These are phyloP conservation scores for Emydura subglobosa DNA, from an alignment of 2,113 vertebrate species.

Conservation along the genomic window DNA sequence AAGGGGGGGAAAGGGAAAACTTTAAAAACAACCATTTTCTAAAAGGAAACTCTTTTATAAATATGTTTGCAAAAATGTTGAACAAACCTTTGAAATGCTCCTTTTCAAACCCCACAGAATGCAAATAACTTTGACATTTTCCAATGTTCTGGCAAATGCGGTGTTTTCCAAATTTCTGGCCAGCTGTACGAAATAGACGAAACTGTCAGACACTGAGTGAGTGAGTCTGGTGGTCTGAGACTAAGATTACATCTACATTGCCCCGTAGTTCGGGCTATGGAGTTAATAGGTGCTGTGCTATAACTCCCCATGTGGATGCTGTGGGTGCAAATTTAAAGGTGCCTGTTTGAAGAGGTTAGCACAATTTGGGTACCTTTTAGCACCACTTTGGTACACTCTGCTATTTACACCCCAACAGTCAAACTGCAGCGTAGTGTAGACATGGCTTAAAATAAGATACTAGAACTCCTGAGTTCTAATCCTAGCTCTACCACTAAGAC, in stretches of 20 bases:
- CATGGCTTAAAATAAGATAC: neutral
- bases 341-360: neutral
- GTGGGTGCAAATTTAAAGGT: neutral
- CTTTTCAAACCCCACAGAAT: neutral
- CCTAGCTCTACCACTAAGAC: neutral
- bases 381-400: no score
- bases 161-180: neutral
- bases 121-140: fast-evolving
- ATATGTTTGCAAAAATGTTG: fast-evolving
- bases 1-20: fast-evolving
- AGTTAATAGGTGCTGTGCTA: neutral
- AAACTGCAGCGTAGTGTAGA: neutral
- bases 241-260: neutral
- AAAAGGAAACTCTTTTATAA: neutral
- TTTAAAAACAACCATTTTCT: neutral
- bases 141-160: neutral
- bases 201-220: neutral
- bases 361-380: neutral
- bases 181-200: neutral
- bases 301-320: neutral
- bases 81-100: neutral
- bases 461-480: neutral
- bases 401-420: neutral
- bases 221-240: neutral
- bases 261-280: neutral